A percentile compares a stretch with the other conserved stretches of the same genome.
phyloP scores from a whole-genome alignment of 2,113 vertebrate species.

The Nycticebus coucang region DNA sequence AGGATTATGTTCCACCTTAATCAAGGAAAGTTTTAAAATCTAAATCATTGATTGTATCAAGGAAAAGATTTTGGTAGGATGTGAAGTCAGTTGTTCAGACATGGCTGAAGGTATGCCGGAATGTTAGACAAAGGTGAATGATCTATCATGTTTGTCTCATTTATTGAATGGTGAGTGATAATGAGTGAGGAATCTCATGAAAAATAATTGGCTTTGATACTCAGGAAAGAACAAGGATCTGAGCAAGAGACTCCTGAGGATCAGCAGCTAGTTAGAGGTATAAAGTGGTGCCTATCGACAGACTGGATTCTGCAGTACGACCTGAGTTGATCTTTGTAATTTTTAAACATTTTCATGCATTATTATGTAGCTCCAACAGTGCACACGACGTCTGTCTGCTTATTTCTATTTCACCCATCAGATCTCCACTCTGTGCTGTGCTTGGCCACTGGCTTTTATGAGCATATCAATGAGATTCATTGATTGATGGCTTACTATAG shows the following conservation, averaged over 20 bases:
- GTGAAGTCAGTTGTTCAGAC: not conserved
- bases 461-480: not conserved
- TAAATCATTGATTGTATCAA: slow-evolving; percentile 4
- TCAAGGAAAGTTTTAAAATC: slow-evolving; percentile 38
- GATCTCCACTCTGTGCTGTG: not conserved
- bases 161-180: not conserved
- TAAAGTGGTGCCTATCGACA: not conserved
- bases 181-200: slow-evolving; percentile 1
- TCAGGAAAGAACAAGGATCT: not conserved
- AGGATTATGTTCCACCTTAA: slow-evolving; percentile 41
- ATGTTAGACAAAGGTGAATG: slow-evolving; percentile 21
- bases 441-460: not conserved
- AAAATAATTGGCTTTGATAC: slow-evolving; percentile 17
- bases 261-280: not conserved
- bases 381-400: not conserved
- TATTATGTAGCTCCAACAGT: not conserved
- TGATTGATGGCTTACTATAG: not conserved
- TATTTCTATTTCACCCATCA: slow-evolving; percentile 10
- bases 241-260: not conserved
- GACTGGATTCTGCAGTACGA: not conserved
- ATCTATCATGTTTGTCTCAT: not conserved
- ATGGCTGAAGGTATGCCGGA: not conserved
- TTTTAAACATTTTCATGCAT: not conserved
- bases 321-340: not conserved
- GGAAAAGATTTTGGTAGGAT: slow-evolving; percentile 42